Conservation (phyloP, 2,113 vertebrate genomes). For the Bombycilla garrulus region DNA sequence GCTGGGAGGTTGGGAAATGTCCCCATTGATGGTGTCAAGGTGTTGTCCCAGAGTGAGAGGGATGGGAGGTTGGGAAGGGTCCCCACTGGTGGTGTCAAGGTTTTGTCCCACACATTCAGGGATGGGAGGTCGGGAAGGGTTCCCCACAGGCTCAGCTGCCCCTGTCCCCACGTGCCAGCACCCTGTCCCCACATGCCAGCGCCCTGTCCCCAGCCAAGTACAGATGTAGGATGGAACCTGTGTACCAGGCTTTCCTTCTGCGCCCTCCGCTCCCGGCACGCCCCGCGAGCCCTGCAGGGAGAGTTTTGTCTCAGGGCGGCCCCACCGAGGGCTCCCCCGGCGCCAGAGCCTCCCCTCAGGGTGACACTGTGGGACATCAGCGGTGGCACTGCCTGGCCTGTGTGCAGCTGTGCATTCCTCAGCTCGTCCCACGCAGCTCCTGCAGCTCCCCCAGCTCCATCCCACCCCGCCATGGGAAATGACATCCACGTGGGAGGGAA, state of each 20-base stretch:
- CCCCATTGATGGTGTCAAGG: background rate
- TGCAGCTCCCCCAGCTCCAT: background rate
- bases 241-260: constrained; percentile 79
- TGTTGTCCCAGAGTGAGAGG: fast-evolving
- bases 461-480: background rate
- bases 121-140: background rate
- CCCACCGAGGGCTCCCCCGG: background rate
- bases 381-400: fast-evolving
- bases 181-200: background rate
- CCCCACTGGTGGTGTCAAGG: fast-evolving
- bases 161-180: background rate
- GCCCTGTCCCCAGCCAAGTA: background rate
- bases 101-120: fast-evolving
- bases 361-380: background rate
- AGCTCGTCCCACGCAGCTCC: background rate
- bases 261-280: constrained; percentile 66
- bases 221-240: constrained; percentile 73
- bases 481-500: background rate
- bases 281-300: constrained; percentile 79
- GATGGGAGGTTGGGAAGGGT: background rate
- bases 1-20: background rate
- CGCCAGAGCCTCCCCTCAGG: background rate
- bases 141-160: background rate
- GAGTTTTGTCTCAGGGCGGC: background rate
- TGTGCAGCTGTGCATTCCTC: background rate